Base-by-base conservation (phyloP, 1,140 invertebrate genomes). In the Xylocopa sonorina region DNA sequence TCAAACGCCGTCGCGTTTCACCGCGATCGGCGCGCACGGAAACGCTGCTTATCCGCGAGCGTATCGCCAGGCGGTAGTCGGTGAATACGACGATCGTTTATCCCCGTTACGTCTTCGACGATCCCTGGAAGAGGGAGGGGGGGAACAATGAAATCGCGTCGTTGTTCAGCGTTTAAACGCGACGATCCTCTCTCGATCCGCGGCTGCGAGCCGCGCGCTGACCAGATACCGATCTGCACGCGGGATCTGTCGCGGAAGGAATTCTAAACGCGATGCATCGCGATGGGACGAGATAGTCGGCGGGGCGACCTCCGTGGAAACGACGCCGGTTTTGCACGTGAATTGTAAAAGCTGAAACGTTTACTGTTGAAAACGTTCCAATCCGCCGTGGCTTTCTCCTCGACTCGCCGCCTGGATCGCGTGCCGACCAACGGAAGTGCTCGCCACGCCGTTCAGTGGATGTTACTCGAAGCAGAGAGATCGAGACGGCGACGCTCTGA, bases 221-320 rank as follows among this genome's bases (percentile, higher is more conserved):
- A 71, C 66, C 53, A 73, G 80, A 84, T 84, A 82, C 68, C 69
- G 80, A 84, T 82, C 69, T 79, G n/a, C 41, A 43, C 41, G 48
- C 67, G 53, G 55, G 80, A 84, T 82, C 63, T 73, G 74, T 77
- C 72, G 50, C 66, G 43, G 41, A 27, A 21, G 46, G 76, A 72
- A 50, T 62, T 58, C 57, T 51, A 60, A 71, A 51, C 60, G 32
- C 46, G 66, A 21, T 29, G 46, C 34, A 48, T 64, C 43, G 41
- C 27, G 41, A 41, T 6, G 29, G 1, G 1, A 53, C 1, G 3
- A 24, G 2, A 34, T 21, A n/a, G 6, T 50, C 27, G 46, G 2
- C 46, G n/a, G n/a, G n/a, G 29, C 7, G 9, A 16, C 29, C 27
- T 9, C 29, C 34, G 68, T 27, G 27, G 7, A 9, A n/a, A 10